These are phyloP conservation scores for Tipula unca DNA, from an alignment of 2,888 invertebrate species.

Conservation along the genomic window DNA sequence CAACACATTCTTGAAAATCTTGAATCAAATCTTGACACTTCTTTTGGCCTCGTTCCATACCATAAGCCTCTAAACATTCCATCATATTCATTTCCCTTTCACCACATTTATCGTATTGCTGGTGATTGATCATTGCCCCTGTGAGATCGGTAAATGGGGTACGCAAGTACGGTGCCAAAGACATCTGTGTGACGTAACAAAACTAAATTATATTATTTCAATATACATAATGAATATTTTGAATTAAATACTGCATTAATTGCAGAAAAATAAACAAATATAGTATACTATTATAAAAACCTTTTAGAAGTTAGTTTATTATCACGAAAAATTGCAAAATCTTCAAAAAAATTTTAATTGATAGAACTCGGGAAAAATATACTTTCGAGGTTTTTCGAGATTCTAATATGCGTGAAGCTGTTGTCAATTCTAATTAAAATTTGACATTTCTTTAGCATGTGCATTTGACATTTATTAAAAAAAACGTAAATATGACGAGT, in stretches of 20 bases:
- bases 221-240: background rate
- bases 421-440: background rate
- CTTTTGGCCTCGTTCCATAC: conserved; percentile 51
- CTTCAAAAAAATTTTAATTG: background rate
- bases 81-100: conserved; percentile 59
- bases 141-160: conserved; percentile 65
- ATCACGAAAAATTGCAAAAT: background rate
- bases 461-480: background rate
- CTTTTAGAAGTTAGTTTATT: background rate
- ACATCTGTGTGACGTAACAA: conserved; percentile 41
- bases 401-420: background rate
- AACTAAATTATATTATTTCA: background rate
- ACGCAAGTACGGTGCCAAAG: conserved; percentile 56
- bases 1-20: conserved; percentile 65
- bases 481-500: background rate
- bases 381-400: background rate
- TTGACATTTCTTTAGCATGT: background rate
- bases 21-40: conserved; percentile 54
- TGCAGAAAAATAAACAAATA: background rate
- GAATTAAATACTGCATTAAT: background rate
- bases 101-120: conserved; percentile 55
- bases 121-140: conserved; percentile 54
- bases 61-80: conserved; percentile 77
- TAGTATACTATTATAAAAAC: background rate
- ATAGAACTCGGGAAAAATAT: background rate